These are phyloP conservation scores for Antheraea yamamai DNA, from an alignment of 2,888 invertebrate species.

Conservation along the genomic window DNA sequence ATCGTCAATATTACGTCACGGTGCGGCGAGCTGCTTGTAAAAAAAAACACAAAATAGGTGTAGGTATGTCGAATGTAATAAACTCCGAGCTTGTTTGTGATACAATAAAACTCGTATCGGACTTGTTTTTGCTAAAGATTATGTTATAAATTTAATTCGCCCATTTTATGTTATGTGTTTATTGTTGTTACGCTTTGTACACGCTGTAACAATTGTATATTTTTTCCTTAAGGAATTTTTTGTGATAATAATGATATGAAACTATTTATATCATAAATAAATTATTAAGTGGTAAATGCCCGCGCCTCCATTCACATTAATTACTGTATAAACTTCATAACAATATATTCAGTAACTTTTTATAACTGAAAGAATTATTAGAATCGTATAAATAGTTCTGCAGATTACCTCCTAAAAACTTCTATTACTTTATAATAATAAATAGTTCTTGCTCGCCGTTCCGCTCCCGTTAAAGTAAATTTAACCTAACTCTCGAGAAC, in stretches of 20 bases:
- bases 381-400: too few relatives aligned
- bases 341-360: too few relatives aligned
- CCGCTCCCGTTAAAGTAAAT: too few relatives aligned
- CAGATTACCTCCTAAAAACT: too few relatives aligned
- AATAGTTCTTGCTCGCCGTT: too few relatives aligned
- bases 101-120: constrained; percentile 16
- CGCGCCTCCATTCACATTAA: too few relatives aligned
- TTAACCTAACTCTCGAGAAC: too few relatives aligned
- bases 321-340: too few relatives aligned
- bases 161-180: constrained; percentile 8
- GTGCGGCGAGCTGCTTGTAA: constrained; percentile 26
- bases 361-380: too few relatives aligned
- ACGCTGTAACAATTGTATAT: background rate
- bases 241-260: background rate
- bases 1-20: constrained; percentile 37
- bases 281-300: background rate
- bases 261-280: background rate
- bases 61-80: constrained; percentile 21
- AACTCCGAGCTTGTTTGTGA: constrained; percentile 22
- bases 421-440: too few relatives aligned
- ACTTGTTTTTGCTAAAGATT: constrained; percentile 4
- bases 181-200: background rate
- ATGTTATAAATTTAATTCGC: background rate
- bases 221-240: background rate
- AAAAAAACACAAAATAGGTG: constrained; percentile 10